Conservation (phyloP, 2,797 vertebrate species). For the Dipus sagitta region DNA sequence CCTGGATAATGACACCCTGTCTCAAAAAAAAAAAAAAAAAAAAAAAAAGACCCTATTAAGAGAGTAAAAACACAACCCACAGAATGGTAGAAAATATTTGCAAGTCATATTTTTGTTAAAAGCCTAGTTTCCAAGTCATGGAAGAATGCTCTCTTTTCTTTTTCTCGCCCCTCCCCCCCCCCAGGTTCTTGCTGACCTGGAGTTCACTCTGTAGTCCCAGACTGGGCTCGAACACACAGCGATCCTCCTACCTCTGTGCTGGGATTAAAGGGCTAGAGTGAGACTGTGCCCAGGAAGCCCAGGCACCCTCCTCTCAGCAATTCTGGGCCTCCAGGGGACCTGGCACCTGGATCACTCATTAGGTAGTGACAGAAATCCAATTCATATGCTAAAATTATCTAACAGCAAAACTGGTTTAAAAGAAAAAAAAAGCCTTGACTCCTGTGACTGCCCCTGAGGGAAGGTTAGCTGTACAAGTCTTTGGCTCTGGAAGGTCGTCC, state of each 20-base stretch:
- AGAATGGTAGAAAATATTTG: neutral
- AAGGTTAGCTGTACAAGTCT: neutral
- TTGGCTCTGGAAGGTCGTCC: neutral
- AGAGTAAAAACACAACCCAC: neutral
- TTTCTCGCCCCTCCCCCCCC: no score
- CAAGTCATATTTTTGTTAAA: neutral
- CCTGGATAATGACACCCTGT: neutral
- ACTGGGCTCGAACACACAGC: no score
- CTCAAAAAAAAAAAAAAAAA: neutral
- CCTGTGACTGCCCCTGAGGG: neutral
- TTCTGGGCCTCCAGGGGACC: no score
- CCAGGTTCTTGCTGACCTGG: no score
- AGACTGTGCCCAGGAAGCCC: no score
- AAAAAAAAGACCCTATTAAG: neutral
- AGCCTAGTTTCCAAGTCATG: neutral
- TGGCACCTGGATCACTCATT: neutral
- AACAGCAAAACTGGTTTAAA: neutral
- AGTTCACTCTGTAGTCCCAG: no score
- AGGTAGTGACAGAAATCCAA: neutral
- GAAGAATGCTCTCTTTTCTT: neutral
- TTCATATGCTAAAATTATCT: neutral
- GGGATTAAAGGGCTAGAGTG: neutral
- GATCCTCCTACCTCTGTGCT: no score
- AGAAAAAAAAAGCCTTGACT: neutral
- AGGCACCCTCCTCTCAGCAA: no score